Evolutionary conservation across 2,113 vertebrate genomes (phyloP).

Genomic region (Nannospalax galili): DNA sequence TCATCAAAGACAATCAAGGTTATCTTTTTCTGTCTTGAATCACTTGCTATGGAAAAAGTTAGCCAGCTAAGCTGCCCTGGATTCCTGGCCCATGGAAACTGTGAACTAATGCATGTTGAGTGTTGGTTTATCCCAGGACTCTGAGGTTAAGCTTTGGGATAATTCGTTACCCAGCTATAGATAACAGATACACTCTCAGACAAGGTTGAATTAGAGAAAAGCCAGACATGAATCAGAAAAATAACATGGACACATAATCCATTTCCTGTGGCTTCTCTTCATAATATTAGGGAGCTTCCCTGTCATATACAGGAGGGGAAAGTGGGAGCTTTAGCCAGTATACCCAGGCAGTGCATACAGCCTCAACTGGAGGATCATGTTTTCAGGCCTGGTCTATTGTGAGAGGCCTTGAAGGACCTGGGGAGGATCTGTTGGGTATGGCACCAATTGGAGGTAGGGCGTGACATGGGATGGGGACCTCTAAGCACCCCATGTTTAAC

Average conservation of each 20-base stretch:
- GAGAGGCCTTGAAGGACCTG: neutral
- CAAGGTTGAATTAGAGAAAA: neutral
- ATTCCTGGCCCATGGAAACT: neutral
- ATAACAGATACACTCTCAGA: neutral
- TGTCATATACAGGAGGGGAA: neutral
- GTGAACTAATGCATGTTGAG: neutral
- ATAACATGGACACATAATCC: neutral
- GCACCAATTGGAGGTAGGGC: neutral
- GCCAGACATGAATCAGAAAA: slow-evolving; percentile 19
- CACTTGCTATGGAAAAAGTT: neutral
- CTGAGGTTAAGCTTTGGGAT: neutral
- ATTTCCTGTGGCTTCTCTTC: neutral
- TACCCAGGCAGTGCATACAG: neutral
- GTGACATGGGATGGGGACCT: rapidly evolving
- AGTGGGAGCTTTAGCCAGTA: neutral
- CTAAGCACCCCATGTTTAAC: rapidly evolving
- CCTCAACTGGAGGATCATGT: neutral
- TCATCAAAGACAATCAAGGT: neutral
- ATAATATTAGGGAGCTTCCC: neutral
- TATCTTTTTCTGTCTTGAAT: neutral
- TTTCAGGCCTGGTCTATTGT: neutral
- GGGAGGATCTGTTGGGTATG: neutral
- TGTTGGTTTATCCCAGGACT: neutral
- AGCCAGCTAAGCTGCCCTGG: neutral
- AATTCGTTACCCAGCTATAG: slow-evolving; percentile 34